Conservation (phyloP, 1,140 invertebrate genomes). For the Musca domestica region DNA sequence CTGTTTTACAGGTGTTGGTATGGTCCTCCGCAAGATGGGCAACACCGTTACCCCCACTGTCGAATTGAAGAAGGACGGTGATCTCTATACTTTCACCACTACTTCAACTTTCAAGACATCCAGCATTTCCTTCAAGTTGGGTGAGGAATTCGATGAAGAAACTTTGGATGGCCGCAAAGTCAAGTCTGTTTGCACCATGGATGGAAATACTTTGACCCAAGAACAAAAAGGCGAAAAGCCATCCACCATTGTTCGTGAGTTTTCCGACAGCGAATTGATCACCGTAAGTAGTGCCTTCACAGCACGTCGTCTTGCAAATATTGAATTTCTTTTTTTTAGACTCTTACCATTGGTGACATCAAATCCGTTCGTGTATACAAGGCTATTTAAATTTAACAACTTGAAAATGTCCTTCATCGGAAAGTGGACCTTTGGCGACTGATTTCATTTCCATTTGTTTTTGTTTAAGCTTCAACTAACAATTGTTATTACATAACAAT, state of each 20-base stretch:
- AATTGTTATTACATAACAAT: no score
- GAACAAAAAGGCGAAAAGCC: conserved; percentile 68
- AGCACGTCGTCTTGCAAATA: conserved; percentile 28
- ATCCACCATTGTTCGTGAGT: conserved; percentile 66
- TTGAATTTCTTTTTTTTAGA: conserved; percentile 55
- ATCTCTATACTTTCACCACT: conserved; percentile 70
- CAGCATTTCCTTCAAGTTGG: conserved; percentile 75
- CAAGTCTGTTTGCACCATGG: conserved; percentile 66
- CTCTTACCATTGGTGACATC: conserved; percentile 69
- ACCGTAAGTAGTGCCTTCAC: conserved; percentile 53
- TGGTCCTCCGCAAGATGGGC: conserved; percentile 74
- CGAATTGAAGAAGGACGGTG: conserved; percentile 66
- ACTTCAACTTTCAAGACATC: conserved; percentile 82
- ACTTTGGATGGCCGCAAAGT: conserved; percentile 83
- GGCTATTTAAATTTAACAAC: conserved; percentile 53
- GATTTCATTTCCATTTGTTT: no score
- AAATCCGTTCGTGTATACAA: conserved; percentile 74
- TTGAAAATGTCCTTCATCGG: no score
- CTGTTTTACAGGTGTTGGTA: conserved; percentile 67
- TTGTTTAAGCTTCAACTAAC: no score
- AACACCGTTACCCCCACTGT: conserved; percentile 70
- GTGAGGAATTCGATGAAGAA: conserved; percentile 81
- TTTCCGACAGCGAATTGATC: conserved; percentile 69
- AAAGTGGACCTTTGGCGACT: no score
- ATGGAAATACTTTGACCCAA: conserved; percentile 70